Conservation (phyloP, 2,888 invertebrate genomes). For the Teleogryllus oceanicus region DNA sequence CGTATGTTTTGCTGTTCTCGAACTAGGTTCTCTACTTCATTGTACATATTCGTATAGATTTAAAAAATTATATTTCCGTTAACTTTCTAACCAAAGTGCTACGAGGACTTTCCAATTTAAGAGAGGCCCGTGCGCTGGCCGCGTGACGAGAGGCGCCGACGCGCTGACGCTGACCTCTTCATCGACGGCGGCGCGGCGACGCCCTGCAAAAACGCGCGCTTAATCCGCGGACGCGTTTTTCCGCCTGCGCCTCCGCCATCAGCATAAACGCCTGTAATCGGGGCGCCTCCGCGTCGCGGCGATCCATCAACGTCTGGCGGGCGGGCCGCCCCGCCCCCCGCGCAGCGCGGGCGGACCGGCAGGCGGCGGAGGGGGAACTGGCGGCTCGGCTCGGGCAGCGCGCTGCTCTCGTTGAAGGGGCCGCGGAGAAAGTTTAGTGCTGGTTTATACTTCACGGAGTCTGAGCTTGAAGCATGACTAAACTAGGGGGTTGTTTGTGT, state of each 20-base stretch:
- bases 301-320: conserved; percentile 1
- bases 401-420: background rate
- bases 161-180: background rate
- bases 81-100: no score
- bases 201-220: background rate
- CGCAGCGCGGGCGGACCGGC: background rate
- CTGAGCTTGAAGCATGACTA: no score
- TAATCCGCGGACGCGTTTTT: conserved; percentile 18
- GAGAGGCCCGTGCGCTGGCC: no score
- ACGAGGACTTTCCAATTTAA: no score
- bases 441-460: no score
- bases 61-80: no score
- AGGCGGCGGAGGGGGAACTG: background rate
- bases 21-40: no score
- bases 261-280: conserved; percentile 9
- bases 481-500: no score
- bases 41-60: no score
- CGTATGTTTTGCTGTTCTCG: no score
- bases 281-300: conserved; percentile 6
- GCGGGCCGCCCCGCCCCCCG: background rate
- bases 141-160: background rate
- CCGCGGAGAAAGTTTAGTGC: no score
- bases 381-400: background rate
- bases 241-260: background rate
- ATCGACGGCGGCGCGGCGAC: background rate